Base-by-base conservation (phyloP, 2,113 vertebrate genomes). In the Cettia cetti region DNA sequence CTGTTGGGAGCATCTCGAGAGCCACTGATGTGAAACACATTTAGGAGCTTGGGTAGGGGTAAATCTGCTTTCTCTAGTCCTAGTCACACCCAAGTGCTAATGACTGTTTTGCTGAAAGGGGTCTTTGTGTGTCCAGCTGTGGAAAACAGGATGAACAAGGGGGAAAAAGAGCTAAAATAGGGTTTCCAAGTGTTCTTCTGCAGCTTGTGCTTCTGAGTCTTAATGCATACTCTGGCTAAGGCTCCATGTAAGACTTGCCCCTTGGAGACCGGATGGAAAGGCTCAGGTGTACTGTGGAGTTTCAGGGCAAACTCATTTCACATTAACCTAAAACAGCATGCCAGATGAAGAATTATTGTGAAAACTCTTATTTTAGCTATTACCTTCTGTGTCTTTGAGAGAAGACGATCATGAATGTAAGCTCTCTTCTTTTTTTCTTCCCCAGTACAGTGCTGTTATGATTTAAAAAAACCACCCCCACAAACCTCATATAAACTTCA, bases 301-400 rank as follows among this genome's bases (percentile, higher is more conserved):
- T 49, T 61, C 78, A 74, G 84, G 92, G 65, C 82, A 93, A 56
- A 85, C 60, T 87, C 68, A 63, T 24, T 94, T 83, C 59, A 68
- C 7, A 7, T 97, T 82, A 83, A 28, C 45, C 56, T 26, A 15
- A 70, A 84, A n/a, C 61, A 90, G 65, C 40, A 44, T 80, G 52
- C 74, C 49, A 44, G 90, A 28, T 68, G 56, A 60, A 54, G 70
- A 96, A 83, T 75, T 72, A 50, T 11, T 74, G 39, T 66, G 68
- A 78, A 78, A 82, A 79, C 77, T 83, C 54, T 82, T 87, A 9
- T 82, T 96, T 97, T 90, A 87, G 44, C 18, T 94, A 3, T 83
- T 97, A 90, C 74, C 39, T 79, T 90, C 68, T 76, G 59, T 53
- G 27, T 84, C 76, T 94, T 81, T 86, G 57, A 82, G 79, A 96